These are phyloP conservation scores for Biston stratarius DNA, from an alignment of 2,888 invertebrate genomes.

Conservation along the genomic window DNA sequence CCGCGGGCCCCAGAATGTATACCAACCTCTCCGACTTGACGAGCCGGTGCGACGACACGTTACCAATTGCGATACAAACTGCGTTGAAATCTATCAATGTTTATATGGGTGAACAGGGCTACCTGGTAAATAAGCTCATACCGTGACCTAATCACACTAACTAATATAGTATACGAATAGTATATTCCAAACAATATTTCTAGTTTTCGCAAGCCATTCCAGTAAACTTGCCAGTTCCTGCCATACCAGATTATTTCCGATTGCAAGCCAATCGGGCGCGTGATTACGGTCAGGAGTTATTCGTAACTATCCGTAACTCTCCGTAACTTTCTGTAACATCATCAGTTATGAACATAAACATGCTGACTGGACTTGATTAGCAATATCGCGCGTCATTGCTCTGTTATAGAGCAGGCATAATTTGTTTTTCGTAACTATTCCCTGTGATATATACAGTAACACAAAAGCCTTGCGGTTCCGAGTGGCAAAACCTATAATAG, in stretches of 20 bases:
- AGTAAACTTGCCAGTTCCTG: neutral
- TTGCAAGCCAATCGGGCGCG: slow-evolving; percentile 10
- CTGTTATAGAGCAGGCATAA: slow-evolving; percentile 4
- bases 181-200: neutral
- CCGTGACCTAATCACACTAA: no score
- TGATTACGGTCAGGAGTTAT: slow-evolving; percentile 17
- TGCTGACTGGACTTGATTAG: slow-evolving; percentile 24
- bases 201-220: neutral
- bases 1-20: no score
- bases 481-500: neutral
- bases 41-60: no score
- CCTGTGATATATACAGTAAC: neutral
- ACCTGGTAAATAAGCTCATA: no score
- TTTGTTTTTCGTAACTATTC: neutral
- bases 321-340: slow-evolving; percentile 7
- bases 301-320: slow-evolving; percentile 11
- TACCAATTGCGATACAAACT: no score
- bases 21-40: no score
- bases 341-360: slow-evolving; percentile 19
- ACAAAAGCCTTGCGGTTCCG: neutral
- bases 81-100: no score
- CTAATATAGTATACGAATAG: neutral
- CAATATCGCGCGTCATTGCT: slow-evolving; percentile 20
- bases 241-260: slow-evolving; percentile 10
- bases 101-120: no score